Evolutionary conservation across 2,113 vertebrate species (phyloP), one percentile per base, ranked within the genome.

Genomic region (Elachura formosa): DNA sequence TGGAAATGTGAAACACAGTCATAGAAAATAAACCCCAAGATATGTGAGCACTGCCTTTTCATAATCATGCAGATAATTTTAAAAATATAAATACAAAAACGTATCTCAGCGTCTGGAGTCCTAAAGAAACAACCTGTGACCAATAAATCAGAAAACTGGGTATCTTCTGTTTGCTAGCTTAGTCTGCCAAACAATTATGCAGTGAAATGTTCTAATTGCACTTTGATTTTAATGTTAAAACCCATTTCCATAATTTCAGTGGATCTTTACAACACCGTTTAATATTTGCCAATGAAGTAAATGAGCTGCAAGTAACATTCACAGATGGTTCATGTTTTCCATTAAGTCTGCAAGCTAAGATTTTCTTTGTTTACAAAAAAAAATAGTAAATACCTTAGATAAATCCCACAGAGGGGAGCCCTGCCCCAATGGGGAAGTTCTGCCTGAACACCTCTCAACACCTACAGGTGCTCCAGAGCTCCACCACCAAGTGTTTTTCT

Each of bases 241-340:
- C 94, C 94, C 96, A 98, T 98, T 98, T 97, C 97, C 97, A 97
- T 97, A 97, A 98, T 98, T 98, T 96, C 97, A 96, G 95, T 96
- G 96, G 89, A 95, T 97, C 97, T 97, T 98, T 97, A 97, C 63
- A 64, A 92, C 87, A 90, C 96, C 34, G 12, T 96, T 97, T 97
- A 97, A 97, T 97, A 96, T 97, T 97, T 97, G 97, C 97, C 97
- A 97, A 90, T 76, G 96, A 96, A 97, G 96, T 93, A 97, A 98
- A 97, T 97, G 97, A 97, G 95, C 94, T 96, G 96, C 97, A 97
- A 98, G 97, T 96, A 97, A 92, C 93, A 84, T 84, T 96, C 97
- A 93, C 98, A 98, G 98, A 98, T 98, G 97, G 97, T 86, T 95
- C 90, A 64, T 87, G 72, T 76, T 97, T 95, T 89, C 96, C 89